A percentile compares a stretch with the other conserved stretches of the same genome.
Conservation (phyloP, 2,888 invertebrate species). For the Netelia melanura region DNA sequence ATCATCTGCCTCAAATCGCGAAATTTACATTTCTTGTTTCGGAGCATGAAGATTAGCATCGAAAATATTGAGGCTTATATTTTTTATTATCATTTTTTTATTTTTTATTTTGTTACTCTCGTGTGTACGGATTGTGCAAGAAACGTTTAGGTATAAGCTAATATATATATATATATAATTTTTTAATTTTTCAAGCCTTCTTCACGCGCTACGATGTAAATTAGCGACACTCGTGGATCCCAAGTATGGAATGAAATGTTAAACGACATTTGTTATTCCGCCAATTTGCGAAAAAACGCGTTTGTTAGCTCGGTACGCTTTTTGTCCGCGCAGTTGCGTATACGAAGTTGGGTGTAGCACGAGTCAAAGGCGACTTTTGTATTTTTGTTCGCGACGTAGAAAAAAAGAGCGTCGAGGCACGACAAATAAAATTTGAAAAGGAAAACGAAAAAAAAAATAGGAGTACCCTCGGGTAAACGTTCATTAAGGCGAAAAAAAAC, state of each 20-base stretch:
- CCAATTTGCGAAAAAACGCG: too few relatives aligned
- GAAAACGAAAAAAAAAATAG: background rate
- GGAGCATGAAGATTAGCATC: slow-evolving; percentile 1
- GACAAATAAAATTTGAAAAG: background rate
- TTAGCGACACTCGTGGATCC: too few relatives aligned
- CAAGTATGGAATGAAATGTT: too few relatives aligned
- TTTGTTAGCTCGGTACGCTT: too few relatives aligned
- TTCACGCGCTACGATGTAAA: too few relatives aligned
- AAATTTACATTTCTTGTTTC: slow-evolving; percentile 28
- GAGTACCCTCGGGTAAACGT: slow-evolving; percentile 17
- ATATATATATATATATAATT: too few relatives aligned
- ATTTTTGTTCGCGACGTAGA: slow-evolving; percentile 23
- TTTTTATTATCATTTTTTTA: background rate
- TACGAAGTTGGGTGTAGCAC: background rate
- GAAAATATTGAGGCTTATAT: background rate
- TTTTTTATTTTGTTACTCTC: background rate
- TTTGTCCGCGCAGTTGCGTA: background rate
- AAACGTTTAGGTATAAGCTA: too few relatives aligned
- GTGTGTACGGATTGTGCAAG: too few relatives aligned
- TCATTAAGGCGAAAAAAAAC: slow-evolving; percentile 7
- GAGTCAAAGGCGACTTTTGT: slow-evolving; percentile 21
- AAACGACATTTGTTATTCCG: too few relatives aligned
- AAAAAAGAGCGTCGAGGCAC: slow-evolving; percentile 17
- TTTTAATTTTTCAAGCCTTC: too few relatives aligned
- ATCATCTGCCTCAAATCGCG: background rate